Conservation (phyloP, 2,888 invertebrate genomes). For the Lasioglossum vierecki region DNA sequence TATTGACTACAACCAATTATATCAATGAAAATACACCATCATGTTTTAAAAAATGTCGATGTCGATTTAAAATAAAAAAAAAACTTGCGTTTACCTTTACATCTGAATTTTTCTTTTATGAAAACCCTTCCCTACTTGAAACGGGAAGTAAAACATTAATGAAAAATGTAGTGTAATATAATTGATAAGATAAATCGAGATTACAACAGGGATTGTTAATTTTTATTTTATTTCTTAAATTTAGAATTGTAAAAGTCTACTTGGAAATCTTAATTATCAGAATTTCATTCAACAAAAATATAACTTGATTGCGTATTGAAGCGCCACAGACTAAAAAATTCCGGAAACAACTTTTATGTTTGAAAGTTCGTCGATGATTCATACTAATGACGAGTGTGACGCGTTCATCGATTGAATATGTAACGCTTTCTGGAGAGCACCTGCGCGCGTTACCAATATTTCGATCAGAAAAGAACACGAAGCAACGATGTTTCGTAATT, state of each 20-base stretch:
- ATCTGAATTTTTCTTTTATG: background rate
- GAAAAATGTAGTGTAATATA: background rate
- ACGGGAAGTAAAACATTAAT: background rate
- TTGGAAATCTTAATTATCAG: background rate
- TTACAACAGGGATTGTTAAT: background rate
- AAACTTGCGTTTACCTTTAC: background rate
- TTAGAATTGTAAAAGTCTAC: background rate
- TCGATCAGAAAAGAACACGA: background rate
- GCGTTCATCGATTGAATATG: constrained; percentile 52
- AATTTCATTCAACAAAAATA: background rate
- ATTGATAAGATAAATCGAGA: background rate
- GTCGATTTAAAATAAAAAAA: too few relatives aligned
- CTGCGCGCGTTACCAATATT: constrained; percentile 41
- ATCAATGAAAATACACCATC: too few relatives aligned
- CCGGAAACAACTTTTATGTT: constrained; percentile 31
- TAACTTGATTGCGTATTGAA: background rate
- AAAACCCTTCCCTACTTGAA: background rate
- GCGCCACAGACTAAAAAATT: background rate
- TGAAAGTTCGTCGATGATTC: constrained; percentile 80
- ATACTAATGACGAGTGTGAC: constrained; percentile 62
- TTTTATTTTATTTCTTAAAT: background rate
- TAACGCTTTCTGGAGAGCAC: constrained; percentile 48
- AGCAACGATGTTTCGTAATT: background rate
- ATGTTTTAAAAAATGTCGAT: too few relatives aligned
- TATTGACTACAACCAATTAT: too few relatives aligned